Base-by-base conservation (phyloP, 2,888 invertebrate species). In the Conops quadrifasciatus region DNA sequence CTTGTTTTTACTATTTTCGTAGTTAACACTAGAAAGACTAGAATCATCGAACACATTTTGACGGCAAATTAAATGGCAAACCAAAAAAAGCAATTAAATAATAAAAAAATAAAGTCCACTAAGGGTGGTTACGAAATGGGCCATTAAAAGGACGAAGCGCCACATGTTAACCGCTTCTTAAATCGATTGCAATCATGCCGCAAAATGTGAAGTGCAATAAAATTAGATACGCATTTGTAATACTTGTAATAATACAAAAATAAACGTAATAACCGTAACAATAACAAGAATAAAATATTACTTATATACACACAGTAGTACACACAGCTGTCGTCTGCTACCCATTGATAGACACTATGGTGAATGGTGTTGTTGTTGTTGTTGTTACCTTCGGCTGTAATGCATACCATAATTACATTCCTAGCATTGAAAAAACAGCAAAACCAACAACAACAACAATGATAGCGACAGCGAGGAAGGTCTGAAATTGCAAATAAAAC, bases 81-180 rank as follows among this genome's bases (percentile, higher is more conserved):
- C 49, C 5, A 13, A 49, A 49, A n/a, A 16, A 4, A 16, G 49
- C 16, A n/a, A 49, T 49, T 49, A 49, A n/a, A 13, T 49, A n/a
- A 49, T 19, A 49, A n/a, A 19, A 19, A 19, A n/a, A 49, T 16
- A n/a, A 49, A 13, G 49, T 11, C 9, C 5, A n/a, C 19, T 11
- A 13, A 11, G 1, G 4, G 36, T 7, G 9, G 9, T 36, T 36
- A 9, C 36, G 36, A 53, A 21, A 2, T 53, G 4, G 0, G 53
- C 1, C 5, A 58, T 28, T 24, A 9, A 24, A 28, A n/a, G n/a
- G n/a, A 49, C 15, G 11, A 49, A 24, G 13, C 80, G 78, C 80
- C 83, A 79, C 82, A 81, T 80, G 77, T 78, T 80, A 76, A 69
- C 70, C 77, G 74, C 73, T 76, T 77, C 79, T 82, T 82, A 82